Percentiles rank a stretch among this genome's conserved stretches.
Conservation (phyloP, 2,113 vertebrate genomes). For the Nothobranchius furzeri region DNA sequence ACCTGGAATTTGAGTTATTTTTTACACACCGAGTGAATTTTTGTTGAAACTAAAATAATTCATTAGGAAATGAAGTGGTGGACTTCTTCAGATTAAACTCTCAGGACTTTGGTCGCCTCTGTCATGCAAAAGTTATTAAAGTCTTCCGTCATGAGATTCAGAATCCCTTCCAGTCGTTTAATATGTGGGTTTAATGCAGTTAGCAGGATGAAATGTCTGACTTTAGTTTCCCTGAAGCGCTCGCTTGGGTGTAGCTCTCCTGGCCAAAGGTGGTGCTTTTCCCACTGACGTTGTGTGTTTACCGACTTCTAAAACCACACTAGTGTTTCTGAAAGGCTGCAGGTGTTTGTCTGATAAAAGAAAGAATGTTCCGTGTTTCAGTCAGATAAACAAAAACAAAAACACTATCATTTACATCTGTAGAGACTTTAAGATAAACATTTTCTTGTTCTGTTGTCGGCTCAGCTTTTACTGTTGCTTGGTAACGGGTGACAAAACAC, state of each 20-base stretch:
- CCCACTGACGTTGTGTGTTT: slow-evolving; percentile 54
- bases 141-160: too few species aligned
- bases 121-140: too few species aligned
- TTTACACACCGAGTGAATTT: too few species aligned
- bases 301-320: slow-evolving; percentile 29
- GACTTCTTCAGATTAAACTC: too few species aligned
- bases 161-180: too few species aligned
- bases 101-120: too few species aligned
- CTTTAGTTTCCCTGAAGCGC: neutral
- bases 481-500: neutral
- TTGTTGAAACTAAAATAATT: too few species aligned
- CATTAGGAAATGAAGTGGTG: too few species aligned
- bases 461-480: slow-evolving; percentile 15
- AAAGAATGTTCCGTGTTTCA: slow-evolving; percentile 1
- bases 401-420: neutral
- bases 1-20: too few species aligned
- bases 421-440: neutral
- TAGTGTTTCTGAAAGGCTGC: slow-evolving; percentile 45
- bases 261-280: neutral
- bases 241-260: slow-evolving; percentile 17
- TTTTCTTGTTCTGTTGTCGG: neutral
- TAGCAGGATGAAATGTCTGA: neutral
- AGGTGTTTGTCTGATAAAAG: slow-evolving; percentile 53
- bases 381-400: slow-evolving; percentile 9
- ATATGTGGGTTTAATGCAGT: slow-evolving; percentile 20